A percentile compares a stretch with the other conserved stretches of the same genome.
These are phyloP conservation scores for Whitmania pigra DNA, from an alignment of 1,140 invertebrate genomes.

Conservation along the genomic window DNA sequence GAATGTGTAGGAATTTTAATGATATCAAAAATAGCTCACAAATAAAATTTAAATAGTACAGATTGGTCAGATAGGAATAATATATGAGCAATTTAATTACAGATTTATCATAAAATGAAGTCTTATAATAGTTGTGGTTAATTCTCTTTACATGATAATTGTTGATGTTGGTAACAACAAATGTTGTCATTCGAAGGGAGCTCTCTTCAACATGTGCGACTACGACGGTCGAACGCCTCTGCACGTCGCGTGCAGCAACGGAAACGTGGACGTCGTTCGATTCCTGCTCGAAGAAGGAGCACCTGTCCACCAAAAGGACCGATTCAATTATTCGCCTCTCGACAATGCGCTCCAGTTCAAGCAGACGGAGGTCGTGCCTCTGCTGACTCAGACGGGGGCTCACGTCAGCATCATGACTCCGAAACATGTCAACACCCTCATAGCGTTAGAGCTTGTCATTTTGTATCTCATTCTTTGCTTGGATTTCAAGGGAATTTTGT, in stretches of 20 bases:
- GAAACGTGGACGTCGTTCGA: slow-evolving; percentile 26
- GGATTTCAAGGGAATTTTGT: too few species aligned
- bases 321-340: slow-evolving; percentile 22
- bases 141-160: too few species aligned
- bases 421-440: background rate
- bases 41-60: too few species aligned
- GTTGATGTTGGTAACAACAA: background rate
- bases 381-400: slow-evolving; percentile 12
- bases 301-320: slow-evolving; percentile 19
- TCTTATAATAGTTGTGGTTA: too few species aligned
- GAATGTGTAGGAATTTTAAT: background rate
- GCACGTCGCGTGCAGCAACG: slow-evolving; percentile 42
- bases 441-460: background rate
- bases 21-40: too few species aligned
- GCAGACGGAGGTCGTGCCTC: slow-evolving; percentile 16
- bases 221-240: slow-evolving; percentile 51
- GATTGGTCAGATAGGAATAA: too few species aligned
- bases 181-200: slow-evolving; percentile 6
- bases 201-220: slow-evolving; percentile 36
- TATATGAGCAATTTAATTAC: too few species aligned
- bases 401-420: slow-evolving; percentile 19
- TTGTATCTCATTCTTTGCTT: too few species aligned
- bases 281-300: slow-evolving; percentile 23
- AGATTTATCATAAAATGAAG: too few species aligned
- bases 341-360: slow-evolving; percentile 24